phyloP scores from a whole-genome alignment of 2,888 invertebrate species.

The Scotopteryx bipunctaria region DNA sequence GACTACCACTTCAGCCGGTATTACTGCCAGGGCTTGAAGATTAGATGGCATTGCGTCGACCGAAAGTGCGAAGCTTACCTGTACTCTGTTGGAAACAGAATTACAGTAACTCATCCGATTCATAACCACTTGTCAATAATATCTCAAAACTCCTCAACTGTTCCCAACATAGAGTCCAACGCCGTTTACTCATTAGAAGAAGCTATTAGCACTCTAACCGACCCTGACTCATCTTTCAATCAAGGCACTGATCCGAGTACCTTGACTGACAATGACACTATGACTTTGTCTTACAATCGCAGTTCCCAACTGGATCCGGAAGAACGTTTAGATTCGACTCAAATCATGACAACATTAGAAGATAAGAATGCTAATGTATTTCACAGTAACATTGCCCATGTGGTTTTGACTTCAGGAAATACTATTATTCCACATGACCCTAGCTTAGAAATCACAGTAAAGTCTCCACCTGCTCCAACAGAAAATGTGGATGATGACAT shows the following conservation, averaged over 20 bases:
- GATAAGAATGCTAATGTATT: neutral
- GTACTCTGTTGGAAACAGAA: slow-evolving; percentile 15
- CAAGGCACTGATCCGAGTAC: neutral
- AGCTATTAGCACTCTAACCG: neutral
- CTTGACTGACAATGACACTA: neutral
- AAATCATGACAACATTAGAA: neutral
- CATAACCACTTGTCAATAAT: slow-evolving; percentile 15
- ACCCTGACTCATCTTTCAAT: neutral
- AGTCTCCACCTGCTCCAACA: neutral
- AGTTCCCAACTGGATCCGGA: neutral
- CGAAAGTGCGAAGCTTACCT: slow-evolving; percentile 26
- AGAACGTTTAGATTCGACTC: neutral
- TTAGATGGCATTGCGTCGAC: slow-evolving; percentile 35
- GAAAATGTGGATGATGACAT: neutral
- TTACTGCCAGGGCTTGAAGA: slow-evolving; percentile 20
- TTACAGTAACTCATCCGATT: slow-evolving; percentile 15
- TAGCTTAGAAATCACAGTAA: slow-evolving; percentile 15
- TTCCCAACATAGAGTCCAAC: neutral
- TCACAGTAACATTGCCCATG: neutral
- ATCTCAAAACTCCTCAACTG: neutral
- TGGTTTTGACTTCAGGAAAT: neutral
- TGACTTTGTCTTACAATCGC: neutral
- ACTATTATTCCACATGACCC: slow-evolving; percentile 12
- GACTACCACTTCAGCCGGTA: slow-evolving; percentile 35
- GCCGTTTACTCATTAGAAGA: slow-evolving; percentile 5